Conservation (phyloP, 1,140 invertebrate genomes). For the Dendroctonus ponderosae region DNA sequence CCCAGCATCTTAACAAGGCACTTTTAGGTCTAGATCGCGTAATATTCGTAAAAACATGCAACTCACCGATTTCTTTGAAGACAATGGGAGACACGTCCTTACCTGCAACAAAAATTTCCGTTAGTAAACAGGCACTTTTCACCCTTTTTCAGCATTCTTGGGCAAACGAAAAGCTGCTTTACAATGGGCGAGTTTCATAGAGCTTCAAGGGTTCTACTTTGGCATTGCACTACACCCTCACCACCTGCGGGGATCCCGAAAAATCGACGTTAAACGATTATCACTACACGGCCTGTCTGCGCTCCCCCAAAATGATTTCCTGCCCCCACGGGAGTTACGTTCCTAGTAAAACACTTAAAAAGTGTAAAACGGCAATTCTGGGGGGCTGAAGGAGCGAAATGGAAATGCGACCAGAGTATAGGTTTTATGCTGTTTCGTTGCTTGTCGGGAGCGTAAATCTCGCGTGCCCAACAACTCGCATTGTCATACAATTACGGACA, state of each 20-base stretch:
- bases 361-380: no score
- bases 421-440: no score
- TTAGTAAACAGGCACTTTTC: background rate
- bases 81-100: conserved; percentile 29
- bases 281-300: conserved; percentile 4
- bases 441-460: no score
- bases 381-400: no score
- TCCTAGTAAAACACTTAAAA: no score
- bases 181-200: no score
- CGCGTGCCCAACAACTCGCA: no score
- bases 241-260: background rate
- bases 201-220: no score
- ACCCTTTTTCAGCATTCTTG: background rate
- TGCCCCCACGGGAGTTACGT: background rate
- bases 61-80: conserved; percentile 32
- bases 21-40: background rate
- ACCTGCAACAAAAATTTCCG: conserved; percentile 8
- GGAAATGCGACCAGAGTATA: no score
- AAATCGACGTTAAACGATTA: conserved; percentile 7
- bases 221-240: no score
- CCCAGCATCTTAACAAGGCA: background rate
- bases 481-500: no score
- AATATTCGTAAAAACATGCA: background rate
- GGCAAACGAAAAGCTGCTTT: no score
- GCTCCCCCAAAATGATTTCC: conserved; percentile 1